A percentile compares a stretch with the other conserved stretches of the same genome.
phyloP scores from a whole-genome alignment of 2,888 invertebrate genomes.

The Theodoxus fluviatilis region DNA sequence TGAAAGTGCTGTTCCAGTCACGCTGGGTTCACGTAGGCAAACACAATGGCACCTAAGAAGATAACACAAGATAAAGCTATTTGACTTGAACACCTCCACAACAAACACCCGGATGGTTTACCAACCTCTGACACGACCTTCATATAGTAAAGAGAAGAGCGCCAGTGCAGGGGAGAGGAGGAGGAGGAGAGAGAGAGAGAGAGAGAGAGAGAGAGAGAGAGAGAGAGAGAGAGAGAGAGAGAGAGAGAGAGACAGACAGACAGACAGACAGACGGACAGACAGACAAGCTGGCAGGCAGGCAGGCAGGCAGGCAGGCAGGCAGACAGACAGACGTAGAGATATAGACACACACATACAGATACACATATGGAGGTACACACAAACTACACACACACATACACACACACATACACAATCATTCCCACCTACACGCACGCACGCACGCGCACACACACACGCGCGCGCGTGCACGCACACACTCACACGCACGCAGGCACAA shows the following conservation, averaged over 20 bases:
- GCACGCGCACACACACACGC: too few relatives aligned
- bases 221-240: conserved; percentile 19
- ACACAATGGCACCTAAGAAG: too few relatives aligned
- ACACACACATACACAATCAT: neutral
- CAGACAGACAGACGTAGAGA: conserved; percentile 9
- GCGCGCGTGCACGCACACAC: too few relatives aligned
- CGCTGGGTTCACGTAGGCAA: too few relatives aligned
- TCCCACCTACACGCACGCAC: too few relatives aligned
- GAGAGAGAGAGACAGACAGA: neutral
- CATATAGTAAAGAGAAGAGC: conserved; percentile 10
- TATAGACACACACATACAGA: conserved; percentile 2
- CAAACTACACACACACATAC: neutral
- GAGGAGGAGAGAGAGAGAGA: conserved; percentile 22
- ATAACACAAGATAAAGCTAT: too few relatives aligned
- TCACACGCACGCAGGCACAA: too few relatives aligned
- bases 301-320: neutral
- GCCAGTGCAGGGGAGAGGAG: neutral
- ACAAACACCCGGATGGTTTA: neutral
- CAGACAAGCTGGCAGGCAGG: neutral
- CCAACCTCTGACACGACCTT: neutral
- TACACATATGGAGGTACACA: neutral
- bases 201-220: conserved; percentile 19
- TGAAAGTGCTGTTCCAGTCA: too few relatives aligned
- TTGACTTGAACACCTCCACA: too few relatives aligned
- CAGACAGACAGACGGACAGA: conserved; percentile 4